These are phyloP conservation scores for Noctua janthina DNA, from an alignment of 2,888 invertebrate species.

Conservation along the genomic window DNA sequence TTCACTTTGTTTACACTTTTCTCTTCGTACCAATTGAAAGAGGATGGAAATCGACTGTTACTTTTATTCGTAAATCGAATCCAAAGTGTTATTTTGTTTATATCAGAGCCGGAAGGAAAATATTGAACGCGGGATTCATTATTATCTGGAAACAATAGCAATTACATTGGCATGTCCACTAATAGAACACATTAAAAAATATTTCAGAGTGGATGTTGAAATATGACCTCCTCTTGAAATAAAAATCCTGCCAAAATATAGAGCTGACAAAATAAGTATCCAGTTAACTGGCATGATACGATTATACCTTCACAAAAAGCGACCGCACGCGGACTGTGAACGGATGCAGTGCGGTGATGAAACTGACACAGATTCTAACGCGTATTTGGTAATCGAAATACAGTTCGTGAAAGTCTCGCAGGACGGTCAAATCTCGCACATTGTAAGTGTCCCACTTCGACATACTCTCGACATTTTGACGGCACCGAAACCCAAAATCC, in stretches of 20 bases:
- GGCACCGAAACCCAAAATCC: conserved; percentile 87
- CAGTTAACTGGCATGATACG: conserved; percentile 67
- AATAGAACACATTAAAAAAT: conserved; percentile 1
- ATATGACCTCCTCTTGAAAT: conserved; percentile 28
- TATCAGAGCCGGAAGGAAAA: conserved; percentile 8
- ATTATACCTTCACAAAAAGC: conserved; percentile 78
- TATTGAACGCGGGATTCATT: background rate
- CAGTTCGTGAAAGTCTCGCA: conserved; percentile 89
- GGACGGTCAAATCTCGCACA: conserved; percentile 87
- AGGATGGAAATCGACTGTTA: conserved; percentile 39
- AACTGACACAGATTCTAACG: conserved; percentile 90
- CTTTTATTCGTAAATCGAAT: conserved; percentile 36
- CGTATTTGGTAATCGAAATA: conserved; percentile 90
- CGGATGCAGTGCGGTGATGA: conserved; percentile 89
- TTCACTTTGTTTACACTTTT: conserved; percentile 46
- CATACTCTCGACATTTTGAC: conserved; percentile 85
- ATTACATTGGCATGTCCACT: background rate
- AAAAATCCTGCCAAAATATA: conserved; percentile 38
- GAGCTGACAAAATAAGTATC: conserved; percentile 64
- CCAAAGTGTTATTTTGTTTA: conserved; percentile 5
- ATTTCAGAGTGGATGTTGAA: conserved; percentile 20
- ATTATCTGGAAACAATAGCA: conserved; percentile 16
- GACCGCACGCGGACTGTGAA: conserved; percentile 80
- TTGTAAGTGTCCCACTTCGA: conserved; percentile 86
- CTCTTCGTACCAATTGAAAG: conserved; percentile 38